These are phyloP conservation scores for Neotoxoptera formosana DNA, from an alignment of 1,140 invertebrate species.

Conservation along the genomic window DNA sequence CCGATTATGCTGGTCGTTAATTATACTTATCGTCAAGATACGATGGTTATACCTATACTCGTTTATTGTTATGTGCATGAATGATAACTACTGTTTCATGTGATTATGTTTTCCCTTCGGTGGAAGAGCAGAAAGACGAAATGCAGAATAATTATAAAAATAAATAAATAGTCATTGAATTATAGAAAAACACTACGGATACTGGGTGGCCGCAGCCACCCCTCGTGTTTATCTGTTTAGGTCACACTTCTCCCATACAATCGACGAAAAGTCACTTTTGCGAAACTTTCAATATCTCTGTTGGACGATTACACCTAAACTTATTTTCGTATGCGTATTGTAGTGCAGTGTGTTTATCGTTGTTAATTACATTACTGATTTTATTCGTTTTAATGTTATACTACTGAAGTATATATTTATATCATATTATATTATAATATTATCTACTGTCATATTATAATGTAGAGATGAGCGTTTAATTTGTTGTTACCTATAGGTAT, in stretches of 20 bases:
- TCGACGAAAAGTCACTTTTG: not conserved
- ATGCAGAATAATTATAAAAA: not conserved
- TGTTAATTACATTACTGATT: too few species aligned
- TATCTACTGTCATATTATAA: too few species aligned
- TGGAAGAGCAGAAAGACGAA: not conserved
- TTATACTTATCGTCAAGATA: not conserved
- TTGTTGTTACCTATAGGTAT: too few species aligned
- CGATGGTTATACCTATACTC: not conserved
- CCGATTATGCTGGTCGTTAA: not conserved
- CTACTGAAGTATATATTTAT: too few species aligned
- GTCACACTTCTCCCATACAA: not conserved
- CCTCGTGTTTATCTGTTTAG: not conserved
- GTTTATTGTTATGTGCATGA: not conserved
- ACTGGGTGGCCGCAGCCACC: too few species aligned
- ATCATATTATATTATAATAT: too few species aligned
- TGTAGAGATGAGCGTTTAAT: too few species aligned
- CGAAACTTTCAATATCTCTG: not conserved
- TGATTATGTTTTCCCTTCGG: not conserved
- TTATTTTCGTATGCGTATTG: not conserved
- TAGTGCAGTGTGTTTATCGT: not conserved
- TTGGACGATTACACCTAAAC: not conserved
- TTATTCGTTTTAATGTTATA: not conserved
- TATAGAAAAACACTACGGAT: not conserved
- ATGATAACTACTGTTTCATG: not conserved
- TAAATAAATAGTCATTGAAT: not conserved